These are phyloP conservation scores for Orestias chungarensis DNA, from an alignment of 2,797 vertebrate species.

Conservation along the genomic window DNA sequence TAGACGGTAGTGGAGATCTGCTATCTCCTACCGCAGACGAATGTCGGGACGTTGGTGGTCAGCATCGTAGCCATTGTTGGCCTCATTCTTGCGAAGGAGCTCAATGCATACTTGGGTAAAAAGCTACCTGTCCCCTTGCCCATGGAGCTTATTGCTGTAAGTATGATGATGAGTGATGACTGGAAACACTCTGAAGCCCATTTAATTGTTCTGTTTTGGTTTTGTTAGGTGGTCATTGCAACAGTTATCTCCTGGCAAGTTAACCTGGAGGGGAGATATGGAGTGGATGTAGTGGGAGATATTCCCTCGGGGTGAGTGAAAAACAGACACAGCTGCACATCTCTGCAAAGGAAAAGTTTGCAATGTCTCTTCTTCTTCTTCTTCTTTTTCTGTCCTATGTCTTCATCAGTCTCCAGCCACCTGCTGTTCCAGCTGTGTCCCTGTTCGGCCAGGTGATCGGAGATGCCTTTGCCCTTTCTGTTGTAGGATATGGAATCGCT, in stretches of 20 bases:
- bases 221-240: constrained; percentile 84
- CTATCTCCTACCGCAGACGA: constrained; percentile 80
- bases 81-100: constrained; percentile 84
- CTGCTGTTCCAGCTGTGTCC: constrained; percentile 69
- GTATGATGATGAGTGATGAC: constrained; percentile 21
- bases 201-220: constrained; percentile 2
- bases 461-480: constrained; percentile 90
- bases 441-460: constrained; percentile 84
- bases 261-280: constrained; percentile 74
- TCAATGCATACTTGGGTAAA: constrained; percentile 81
- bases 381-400: not conserved
- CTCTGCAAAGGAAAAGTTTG: not conserved
- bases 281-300: constrained; percentile 85
- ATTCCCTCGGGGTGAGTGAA: constrained; percentile 90
- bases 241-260: constrained; percentile 86
- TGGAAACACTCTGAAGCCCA: not conserved
- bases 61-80: constrained; percentile 83
- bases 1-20: constrained; percentile 88
- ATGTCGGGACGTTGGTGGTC: constrained; percentile 85
- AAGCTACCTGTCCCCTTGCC: constrained; percentile 89
- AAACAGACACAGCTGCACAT: not conserved
- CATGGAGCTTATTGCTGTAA: constrained; percentile 89
- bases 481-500: constrained; percentile 95
- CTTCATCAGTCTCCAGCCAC: constrained; percentile 82
- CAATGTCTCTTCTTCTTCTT: not conserved